Base-by-base conservation (phyloP, 1,140 invertebrate species). In the Heliconius nattereri region DNA sequence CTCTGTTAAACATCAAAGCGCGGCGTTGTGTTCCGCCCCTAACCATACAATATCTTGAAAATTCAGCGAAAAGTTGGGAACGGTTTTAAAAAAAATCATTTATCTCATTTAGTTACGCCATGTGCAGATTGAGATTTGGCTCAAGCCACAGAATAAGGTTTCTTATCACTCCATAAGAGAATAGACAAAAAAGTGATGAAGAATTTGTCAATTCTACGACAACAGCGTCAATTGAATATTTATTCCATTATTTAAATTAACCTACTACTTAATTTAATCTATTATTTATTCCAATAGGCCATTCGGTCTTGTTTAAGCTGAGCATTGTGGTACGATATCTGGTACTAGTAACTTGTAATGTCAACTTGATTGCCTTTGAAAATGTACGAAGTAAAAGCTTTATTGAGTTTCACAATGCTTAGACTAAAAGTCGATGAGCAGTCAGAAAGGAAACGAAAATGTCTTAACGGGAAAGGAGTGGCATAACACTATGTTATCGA, bases 281-380 rank as follows among this genome's bases (percentile, higher is more conserved):
- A 66, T 66, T 29, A 66, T 8, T 29, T 66, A 66, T 66, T 26
- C 60, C 60, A 66, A 66, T n/a, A 16, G 23, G 23, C 60, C 60
- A 66, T 66, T 66, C n/a, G 23, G 26, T 66, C 60, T 66, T 66
- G 60, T 66, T 66, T 26, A 66, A 29, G 60, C 60, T 66, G n/a
- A 57, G n/a, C n/a, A 29, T 66, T 66, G 60, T 66, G 8, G 60
- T 16, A 66, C 60, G 23, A 66, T 66, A 66, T 66, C 60, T n/a
- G 20, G 57, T 23, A 60, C 20, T 66, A 60, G 60, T 66, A 66
- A 66, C 60, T 66, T 29, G 23, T 66, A 66, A n/a, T 66, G 23
- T 66, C 16, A 66, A 29, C 23, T 66, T 66, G 23, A 66, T 66
- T 29, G 23, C 60, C 23, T 23, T 3, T 29, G 9, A 23, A 26